These are phyloP conservation scores for Theristicus caerulescens DNA, from an alignment of 2,113 vertebrate genomes.

Conservation along the genomic window DNA sequence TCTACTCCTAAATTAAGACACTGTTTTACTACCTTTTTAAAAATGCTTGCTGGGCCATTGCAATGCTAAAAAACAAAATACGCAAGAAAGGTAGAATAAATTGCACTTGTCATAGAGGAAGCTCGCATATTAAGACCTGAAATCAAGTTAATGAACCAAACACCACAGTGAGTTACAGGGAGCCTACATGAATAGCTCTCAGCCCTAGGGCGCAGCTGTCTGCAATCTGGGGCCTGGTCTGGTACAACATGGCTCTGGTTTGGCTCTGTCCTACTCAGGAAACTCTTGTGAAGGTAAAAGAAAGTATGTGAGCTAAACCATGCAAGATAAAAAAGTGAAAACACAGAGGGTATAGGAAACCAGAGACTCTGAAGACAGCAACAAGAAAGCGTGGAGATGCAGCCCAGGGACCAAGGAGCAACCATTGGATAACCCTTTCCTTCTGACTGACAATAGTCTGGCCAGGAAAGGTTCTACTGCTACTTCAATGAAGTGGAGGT, in stretches of 20 bases:
- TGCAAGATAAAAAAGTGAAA: not conserved
- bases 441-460: not conserved
- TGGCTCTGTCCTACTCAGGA: not conserved
- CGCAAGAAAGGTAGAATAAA: not conserved
- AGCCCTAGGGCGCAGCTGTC: not conserved
- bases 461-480: not conserved
- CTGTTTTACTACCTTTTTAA: not conserved
- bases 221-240: not conserved
- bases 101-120: not conserved
- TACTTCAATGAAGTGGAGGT: not conserved
- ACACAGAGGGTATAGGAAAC: not conserved
- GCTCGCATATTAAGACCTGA: not conserved
- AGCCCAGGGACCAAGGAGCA: not conserved
- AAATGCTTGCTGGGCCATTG: not conserved
- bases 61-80: not conserved
- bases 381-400: not conserved
- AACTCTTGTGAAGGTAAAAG: not conserved
- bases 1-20: not conserved
- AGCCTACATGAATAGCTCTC: not conserved
- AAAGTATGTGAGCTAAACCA: not conserved
- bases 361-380: not conserved
- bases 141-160: not conserved
- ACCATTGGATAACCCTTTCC: rapidly evolving
- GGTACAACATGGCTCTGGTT: not conserved
- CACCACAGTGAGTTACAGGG: not conserved